Percentiles rank a stretch among this genome's conserved stretches.
Evolutionary conservation across 2,113 vertebrate genomes (phyloP).

Genomic region (Antigone vipio): DNA sequence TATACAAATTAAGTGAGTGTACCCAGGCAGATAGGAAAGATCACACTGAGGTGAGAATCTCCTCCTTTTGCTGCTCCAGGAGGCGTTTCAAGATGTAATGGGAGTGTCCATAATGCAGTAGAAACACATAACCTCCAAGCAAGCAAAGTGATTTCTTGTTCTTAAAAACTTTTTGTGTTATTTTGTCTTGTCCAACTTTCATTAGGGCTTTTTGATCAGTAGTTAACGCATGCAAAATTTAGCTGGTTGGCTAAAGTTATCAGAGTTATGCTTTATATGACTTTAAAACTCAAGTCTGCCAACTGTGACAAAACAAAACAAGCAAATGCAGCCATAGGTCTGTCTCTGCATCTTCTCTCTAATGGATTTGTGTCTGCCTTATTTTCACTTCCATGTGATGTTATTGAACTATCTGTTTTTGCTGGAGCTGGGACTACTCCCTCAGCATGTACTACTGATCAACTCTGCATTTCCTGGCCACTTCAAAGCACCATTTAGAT

Average conservation of each 20-base stretch:
- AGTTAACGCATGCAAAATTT: neutral
- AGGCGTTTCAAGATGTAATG: neutral
- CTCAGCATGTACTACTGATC: neutral
- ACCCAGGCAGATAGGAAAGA: neutral
- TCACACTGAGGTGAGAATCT: neutral
- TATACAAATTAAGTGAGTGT: neutral
- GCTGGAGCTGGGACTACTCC: neutral
- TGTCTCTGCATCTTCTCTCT: neutral
- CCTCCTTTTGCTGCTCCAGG: neutral
- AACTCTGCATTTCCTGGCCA: neutral
- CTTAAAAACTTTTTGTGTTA: neutral
- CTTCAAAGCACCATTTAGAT: neutral
- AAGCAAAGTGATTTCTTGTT: neutral
- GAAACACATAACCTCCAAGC: neutral
- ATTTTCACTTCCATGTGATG: neutral
- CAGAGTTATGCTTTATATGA: neutral
- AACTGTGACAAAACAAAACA: neutral
- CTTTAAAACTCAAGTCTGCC: neutral
- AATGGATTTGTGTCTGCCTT: neutral
- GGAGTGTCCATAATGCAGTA: neutral
- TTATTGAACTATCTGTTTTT: neutral
- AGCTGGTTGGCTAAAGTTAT: neutral
- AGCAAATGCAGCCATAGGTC: neutral
- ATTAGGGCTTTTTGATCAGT: neutral
- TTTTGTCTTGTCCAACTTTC: neutral